phyloP scores from a whole-genome alignment of 2,797 vertebrate genomes.

The Lateolabrax maculatus region DNA sequence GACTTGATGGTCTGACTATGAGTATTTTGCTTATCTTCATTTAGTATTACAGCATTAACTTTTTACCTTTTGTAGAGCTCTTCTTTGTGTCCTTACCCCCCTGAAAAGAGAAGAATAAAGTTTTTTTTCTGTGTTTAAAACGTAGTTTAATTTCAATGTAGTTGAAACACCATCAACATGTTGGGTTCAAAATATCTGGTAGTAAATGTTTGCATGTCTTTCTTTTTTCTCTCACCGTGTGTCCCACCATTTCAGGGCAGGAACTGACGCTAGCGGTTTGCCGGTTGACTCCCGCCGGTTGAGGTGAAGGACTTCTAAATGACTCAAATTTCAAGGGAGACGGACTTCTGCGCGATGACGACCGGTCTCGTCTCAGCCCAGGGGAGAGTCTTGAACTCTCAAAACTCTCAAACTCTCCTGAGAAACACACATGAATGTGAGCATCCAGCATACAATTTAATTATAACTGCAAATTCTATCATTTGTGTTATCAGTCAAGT shows the following conservation, averaged over 20 bases:
- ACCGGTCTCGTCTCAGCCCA: conserved; percentile 21
- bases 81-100: conserved; percentile 80
- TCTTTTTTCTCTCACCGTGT: conserved; percentile 67
- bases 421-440: conserved; percentile 13
- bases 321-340: conserved; percentile 25
- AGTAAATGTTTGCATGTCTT: not conserved
- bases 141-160: not conserved
- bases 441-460: not conserved
- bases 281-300: not conserved
- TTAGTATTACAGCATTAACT: not conserved
- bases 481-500: not conserved
- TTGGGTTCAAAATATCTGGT: not conserved
- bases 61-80: conserved; percentile 81
- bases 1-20: not conserved
- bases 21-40: not conserved
- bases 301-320: conserved; percentile 61
- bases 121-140: not conserved
- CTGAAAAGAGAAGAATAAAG: conserved; percentile 57
- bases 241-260: conserved; percentile 84
- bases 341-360: conserved; percentile 44
- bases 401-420: conserved; percentile 50
- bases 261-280: conserved; percentile 76
- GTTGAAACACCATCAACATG: not conserved
- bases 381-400: conserved; percentile 52
- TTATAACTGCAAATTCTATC: not conserved